A percentile compares a stretch with the other conserved stretches of the same genome.
phyloP scores from a whole-genome alignment of 2,888 invertebrate species.

The Nomada ruficornis region DNA sequence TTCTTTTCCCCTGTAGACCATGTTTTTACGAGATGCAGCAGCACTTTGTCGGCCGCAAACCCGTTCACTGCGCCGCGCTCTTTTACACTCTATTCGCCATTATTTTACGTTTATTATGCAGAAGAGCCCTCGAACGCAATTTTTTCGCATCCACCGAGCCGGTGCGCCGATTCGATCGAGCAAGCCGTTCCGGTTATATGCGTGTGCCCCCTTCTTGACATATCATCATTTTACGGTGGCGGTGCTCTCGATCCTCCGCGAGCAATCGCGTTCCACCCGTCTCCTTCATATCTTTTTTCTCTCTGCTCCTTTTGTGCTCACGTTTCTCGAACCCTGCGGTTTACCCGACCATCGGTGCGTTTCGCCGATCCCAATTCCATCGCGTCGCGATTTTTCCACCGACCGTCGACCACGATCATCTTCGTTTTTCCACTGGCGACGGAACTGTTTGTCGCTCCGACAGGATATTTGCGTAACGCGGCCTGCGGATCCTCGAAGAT shows the following conservation, averaged over 20 bases:
- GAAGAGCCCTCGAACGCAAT: constrained; percentile 14
- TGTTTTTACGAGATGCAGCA: constrained; percentile 5
- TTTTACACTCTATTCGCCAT: not conserved
- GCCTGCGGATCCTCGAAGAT: not conserved
- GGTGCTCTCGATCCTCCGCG: constrained; percentile 24
- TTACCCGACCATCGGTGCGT: constrained; percentile 15
- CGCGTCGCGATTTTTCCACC: constrained; percentile 29
- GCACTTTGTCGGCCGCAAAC: constrained; percentile 41
- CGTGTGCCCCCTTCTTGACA: constrained; percentile 1
- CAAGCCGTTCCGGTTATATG: constrained; percentile 38
- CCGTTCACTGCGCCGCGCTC: constrained; percentile 1
- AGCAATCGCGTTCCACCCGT: constrained; percentile 34
- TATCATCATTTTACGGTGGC: constrained; percentile 43
- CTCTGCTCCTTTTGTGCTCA: constrained; percentile 39
- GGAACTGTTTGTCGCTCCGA: constrained; percentile 12
- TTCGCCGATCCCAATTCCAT: constrained; percentile 33
- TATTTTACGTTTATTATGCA: constrained; percentile 28
- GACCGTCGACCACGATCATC: not conserved
- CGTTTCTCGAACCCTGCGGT: constrained; percentile 31
- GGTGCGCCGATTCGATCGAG: constrained; percentile 22
- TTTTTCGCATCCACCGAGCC: constrained; percentile 9
- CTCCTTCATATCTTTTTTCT: constrained; percentile 21
- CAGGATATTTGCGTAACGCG: constrained; percentile 38
- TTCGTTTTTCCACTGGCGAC: not conserved
- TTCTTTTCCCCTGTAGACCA: constrained; percentile 6